Evolutionary conservation across 2,888 invertebrate species (phyloP).

Genomic region (Caenorhabditis drosophilae): DNA sequence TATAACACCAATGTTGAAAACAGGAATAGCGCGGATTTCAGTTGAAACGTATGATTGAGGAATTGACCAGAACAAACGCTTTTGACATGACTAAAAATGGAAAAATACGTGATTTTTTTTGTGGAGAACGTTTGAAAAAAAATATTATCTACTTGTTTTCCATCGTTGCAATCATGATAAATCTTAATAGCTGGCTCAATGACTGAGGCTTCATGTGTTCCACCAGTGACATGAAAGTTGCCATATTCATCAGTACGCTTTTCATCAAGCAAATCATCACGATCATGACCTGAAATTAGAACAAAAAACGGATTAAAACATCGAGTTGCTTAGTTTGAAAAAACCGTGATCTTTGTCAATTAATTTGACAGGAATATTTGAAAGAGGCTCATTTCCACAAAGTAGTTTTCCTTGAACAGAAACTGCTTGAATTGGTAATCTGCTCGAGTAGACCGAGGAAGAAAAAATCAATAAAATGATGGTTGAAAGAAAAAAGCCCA

Average conservation of each 20-base stretch:
- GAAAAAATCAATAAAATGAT: too few relatives aligned
- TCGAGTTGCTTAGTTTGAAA: background rate
- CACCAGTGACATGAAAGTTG: conserved; percentile 35
- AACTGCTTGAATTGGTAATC: conserved; percentile 28
- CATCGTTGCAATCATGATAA: conserved; percentile 47
- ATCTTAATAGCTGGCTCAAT: conserved; percentile 41
- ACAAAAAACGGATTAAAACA: background rate
- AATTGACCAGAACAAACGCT: conserved; percentile 24
- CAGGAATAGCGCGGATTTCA: conserved; percentile 13
- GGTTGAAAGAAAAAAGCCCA: too few relatives aligned
- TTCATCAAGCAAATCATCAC: conserved; percentile 37
- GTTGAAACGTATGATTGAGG: conserved; percentile 23
- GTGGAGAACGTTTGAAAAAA: background rate
- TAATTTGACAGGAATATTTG: conserved; percentile 26
- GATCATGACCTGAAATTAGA: conserved; percentile 18
- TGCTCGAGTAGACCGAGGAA: too few relatives aligned
- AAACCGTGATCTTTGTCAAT: conserved; percentile 33
- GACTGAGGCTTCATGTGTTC: conserved; percentile 17
- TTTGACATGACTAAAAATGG: conserved; percentile 33
- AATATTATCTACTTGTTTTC: conserved; percentile 15
- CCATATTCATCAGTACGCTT: conserved; percentile 35
- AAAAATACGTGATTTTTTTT: background rate
- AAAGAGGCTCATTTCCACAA: conserved; percentile 25
- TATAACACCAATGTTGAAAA: conserved; percentile 25
- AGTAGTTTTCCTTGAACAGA: conserved; percentile 26